Evolutionary conservation across 2,797 vertebrate species (phyloP).

Genomic region (Moxostoma hubbsi): DNA sequence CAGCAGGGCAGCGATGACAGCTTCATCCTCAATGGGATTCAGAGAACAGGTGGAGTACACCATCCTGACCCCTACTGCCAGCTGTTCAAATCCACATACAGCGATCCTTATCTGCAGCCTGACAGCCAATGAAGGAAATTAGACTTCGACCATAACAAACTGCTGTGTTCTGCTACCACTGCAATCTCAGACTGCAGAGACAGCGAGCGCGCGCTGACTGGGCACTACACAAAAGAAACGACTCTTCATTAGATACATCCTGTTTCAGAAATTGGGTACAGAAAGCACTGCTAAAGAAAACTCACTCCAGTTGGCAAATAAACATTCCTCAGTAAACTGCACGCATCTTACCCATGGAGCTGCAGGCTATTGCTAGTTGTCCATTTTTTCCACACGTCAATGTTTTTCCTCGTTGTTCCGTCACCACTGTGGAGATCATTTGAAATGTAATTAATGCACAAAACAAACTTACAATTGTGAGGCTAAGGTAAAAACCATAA

Average conservation of each 20-base stretch:
- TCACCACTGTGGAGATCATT: conserved; percentile 83
- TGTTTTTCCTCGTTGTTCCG: conserved; percentile 97
- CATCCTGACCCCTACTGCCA: conserved; percentile 94
- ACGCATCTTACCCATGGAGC: conserved; percentile 87
- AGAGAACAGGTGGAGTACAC: conserved; percentile 97
- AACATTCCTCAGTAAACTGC: not conserved
- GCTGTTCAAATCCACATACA: conserved; percentile 93
- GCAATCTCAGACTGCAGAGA: conserved; percentile 10
- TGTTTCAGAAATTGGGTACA: not conserved
- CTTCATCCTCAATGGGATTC: conserved; percentile 96
- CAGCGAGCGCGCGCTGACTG: not conserved
- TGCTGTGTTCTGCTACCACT: not conserved
- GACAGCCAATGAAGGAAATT: conserved; percentile 21
- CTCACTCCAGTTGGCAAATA: not conserved
- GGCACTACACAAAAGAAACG: not conserved
- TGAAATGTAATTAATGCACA: no score
- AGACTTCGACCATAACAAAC: conserved; percentile 21
- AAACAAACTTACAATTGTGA: no score
- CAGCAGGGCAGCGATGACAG: conserved; percentile 90
- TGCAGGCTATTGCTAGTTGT: conserved; percentile 95
- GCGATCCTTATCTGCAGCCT: conserved; percentile 96
- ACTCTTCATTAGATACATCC: conserved; percentile 1
- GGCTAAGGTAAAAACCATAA: no score
- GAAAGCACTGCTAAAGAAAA: conserved; percentile 5
- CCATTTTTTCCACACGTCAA: conserved; percentile 99